A percentile compares a stretch with the other conserved stretches of the same genome.
Conservation (phyloP, 1,140 invertebrate species). For the Holotrichia oblita region DNA sequence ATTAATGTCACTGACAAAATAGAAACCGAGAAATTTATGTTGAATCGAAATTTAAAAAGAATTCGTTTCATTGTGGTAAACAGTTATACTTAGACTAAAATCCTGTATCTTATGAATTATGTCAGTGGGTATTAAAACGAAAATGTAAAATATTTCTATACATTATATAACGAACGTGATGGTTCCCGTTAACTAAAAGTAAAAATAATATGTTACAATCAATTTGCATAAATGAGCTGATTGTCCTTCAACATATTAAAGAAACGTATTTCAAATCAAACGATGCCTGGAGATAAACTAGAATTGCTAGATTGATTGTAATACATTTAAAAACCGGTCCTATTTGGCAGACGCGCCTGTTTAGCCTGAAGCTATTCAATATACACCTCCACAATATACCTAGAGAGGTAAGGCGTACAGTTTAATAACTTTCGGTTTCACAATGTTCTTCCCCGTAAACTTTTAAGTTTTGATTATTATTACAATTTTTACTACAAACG, state of each 20-base stretch:
- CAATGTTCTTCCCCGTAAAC: background rate
- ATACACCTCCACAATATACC: slow-evolving; percentile 24
- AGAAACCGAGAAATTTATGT: too few relatives aligned
- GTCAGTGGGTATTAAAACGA: background rate
- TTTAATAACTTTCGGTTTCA: slow-evolving; percentile 38
- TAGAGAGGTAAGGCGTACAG: slow-evolving; percentile 19
- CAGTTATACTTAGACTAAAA: background rate
- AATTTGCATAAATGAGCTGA: slow-evolving; percentile 41
- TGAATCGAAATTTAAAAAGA: too few relatives aligned
- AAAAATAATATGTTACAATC: slow-evolving; percentile 37
- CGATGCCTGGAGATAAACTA: slow-evolving; percentile 25
- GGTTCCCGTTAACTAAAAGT: slow-evolving; percentile 31
- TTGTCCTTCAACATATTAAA: slow-evolving; percentile 40
- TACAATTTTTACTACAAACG: slow-evolving; percentile 20
- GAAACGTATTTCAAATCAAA: slow-evolving; percentile 38
- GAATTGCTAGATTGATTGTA: slow-evolving; percentile 37
- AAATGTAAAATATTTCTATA: slow-evolving; percentile 29
- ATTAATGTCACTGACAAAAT: too few relatives aligned
- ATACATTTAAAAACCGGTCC: slow-evolving; percentile 39
- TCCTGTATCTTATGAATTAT: background rate
- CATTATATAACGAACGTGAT: slow-evolving; percentile 24
- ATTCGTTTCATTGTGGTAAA: background rate
- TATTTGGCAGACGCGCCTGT: slow-evolving; percentile 37
- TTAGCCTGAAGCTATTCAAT: slow-evolving; percentile 15
- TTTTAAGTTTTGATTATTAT: slow-evolving; percentile 13